Percentiles rank a stretch among this genome's conserved stretches.
These are phyloP conservation scores for Pararge aegeria DNA, from an alignment of 1,140 invertebrate species.

Conservation along the genomic window DNA sequence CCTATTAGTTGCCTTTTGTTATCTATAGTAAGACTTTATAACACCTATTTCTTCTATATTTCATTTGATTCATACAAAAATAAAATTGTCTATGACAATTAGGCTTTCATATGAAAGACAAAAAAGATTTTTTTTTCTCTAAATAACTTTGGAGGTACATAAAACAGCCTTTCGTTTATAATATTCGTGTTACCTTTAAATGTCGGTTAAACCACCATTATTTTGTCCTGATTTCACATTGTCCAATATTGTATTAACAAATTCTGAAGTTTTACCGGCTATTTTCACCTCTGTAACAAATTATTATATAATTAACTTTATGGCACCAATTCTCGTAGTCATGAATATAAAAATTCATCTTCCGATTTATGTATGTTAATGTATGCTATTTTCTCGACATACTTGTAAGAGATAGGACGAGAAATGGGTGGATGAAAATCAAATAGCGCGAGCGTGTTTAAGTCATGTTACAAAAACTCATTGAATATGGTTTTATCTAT, in stretches of 20 bases:
- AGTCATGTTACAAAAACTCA: too few relatives aligned
- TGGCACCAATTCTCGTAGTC: too few relatives aligned
- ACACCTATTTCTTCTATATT: conserved; percentile 42
- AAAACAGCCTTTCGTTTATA: conserved; percentile 75
- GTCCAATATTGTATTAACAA: conserved; percentile 68
- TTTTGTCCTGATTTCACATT: conserved; percentile 64
- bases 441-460: too few relatives aligned
- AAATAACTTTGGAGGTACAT: conserved; percentile 78
- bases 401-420: too few relatives aligned
- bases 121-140: conserved; percentile 56
- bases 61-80: conserved; percentile 64
- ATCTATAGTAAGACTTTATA: conserved; percentile 52
- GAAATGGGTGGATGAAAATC: too few relatives aligned
- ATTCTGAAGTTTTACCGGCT: conserved; percentile 68
- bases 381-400: too few relatives aligned
- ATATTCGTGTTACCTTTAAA: conserved; percentile 56
- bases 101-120: conserved; percentile 63
- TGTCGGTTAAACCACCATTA: conserved; percentile 60
- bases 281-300: conserved; percentile 66
- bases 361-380: too few relatives aligned
- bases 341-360: too few relatives aligned
- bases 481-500: too few relatives aligned
- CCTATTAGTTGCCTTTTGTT: conserved; percentile 59
- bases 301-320: not conserved
- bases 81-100: conserved; percentile 74